These are phyloP conservation scores for Merluccius polli DNA, from an alignment of 2,797 vertebrate species.

Conservation along the genomic window DNA sequence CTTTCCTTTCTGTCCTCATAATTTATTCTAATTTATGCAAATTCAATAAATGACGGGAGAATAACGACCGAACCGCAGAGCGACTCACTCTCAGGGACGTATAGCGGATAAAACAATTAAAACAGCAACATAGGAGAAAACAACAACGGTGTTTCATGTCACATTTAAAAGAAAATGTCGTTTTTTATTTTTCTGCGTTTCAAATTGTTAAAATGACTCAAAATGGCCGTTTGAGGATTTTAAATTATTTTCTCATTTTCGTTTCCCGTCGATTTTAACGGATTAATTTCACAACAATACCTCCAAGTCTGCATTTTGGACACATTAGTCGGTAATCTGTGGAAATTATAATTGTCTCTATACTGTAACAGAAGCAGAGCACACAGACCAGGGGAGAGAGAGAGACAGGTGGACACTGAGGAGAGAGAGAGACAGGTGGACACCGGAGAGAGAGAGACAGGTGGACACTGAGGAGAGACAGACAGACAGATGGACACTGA, in stretches of 20 bases:
- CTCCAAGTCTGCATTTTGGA: slow-evolving; percentile 31
- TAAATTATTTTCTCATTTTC: slow-evolving; percentile 50
- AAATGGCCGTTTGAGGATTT: slow-evolving; percentile 48
- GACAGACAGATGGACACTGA: background rate
- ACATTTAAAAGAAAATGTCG: slow-evolving; percentile 25
- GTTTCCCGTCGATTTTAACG: slow-evolving; percentile 48
- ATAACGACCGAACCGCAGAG: background rate
- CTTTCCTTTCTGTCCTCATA: background rate
- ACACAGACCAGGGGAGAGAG: background rate
- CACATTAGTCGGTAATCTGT: slow-evolving; percentile 40
- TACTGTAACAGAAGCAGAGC: too few relatives aligned
- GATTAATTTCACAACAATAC: slow-evolving; percentile 55
- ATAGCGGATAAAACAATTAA: slow-evolving; percentile 1
- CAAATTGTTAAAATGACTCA: slow-evolving; percentile 52
- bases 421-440: slow-evolving; percentile 6
- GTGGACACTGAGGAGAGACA: background rate
- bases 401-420: background rate
- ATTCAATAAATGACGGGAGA: background rate
- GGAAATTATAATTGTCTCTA: slow-evolving; percentile 28
- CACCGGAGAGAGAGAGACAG: background rate
- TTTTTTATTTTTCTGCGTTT: slow-evolving; percentile 12
- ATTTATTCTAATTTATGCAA: background rate
- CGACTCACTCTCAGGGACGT: background rate
- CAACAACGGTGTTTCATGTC: slow-evolving; percentile 33
- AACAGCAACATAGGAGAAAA: slow-evolving; percentile 13